Evolutionary conservation across 2,888 invertebrate species (phyloP), one percentile per base, ranked within the genome.

Genomic region (Thereva nobilitata): DNA sequence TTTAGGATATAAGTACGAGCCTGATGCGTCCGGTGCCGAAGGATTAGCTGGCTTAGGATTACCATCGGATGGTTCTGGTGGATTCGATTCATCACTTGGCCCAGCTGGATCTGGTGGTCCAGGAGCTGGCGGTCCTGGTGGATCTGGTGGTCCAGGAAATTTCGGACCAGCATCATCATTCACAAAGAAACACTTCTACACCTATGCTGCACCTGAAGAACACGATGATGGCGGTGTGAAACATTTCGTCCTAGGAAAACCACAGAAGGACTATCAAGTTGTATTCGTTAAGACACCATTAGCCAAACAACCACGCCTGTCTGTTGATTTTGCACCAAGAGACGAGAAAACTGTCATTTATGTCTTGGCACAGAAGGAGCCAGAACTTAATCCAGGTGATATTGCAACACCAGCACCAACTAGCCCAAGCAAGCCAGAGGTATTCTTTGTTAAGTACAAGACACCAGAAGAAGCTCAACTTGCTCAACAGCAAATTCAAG

Each of bases 281-380:
- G 76, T 80, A 2, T 80, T 80, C 71, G 79, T 80, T 67, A 79
- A 78, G 73, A 77, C 79, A 12, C 80, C 80, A 40, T 74, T 76
- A 0, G 73, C 76, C 4, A 74, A 75, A 65, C 74, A 67, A 12
- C 72, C 77, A 66, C 74, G 74, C 59, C 67, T 79, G 4, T 75
- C 78, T 0, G 79, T 78, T 9, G 76, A 77, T 67, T 76, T 76
- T 70, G 77, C 78, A 1, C 77, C 78, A 72, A 74, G 74, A 63
- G 78, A 80, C 69, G 79, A 80, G 68, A 80, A 79, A 74, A 80
- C 80, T 9, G 77, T 78, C 70, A 79, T 80, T 67, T 80, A 79
- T 72, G 79, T 80, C 57, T 74, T 80, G 66, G 75, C 74, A 71
- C 77, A 80, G 71, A 80, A 80, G 73, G 77, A 78, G 44, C 71